Evolutionary conservation across 2,113 vertebrate species (phyloP).

Genomic region (Geococcyx californianus): DNA sequence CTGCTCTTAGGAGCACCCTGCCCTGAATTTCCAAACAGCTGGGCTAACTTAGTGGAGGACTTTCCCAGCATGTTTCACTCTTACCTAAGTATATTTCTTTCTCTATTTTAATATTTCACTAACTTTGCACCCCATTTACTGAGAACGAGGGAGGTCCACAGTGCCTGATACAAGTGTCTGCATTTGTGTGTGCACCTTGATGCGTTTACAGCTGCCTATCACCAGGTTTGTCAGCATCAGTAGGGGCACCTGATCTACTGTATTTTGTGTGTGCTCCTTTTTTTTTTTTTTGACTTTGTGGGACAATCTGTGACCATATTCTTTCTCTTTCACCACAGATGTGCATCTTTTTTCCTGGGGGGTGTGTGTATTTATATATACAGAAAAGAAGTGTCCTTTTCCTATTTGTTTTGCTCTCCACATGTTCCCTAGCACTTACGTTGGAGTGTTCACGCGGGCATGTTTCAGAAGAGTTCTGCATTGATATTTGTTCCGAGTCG

Average conservation of each 20-base stretch:
- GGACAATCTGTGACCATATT: background rate
- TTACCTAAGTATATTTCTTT: background rate
- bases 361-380: background rate
- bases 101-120: background rate
- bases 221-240: background rate
- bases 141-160: background rate
- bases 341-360: background rate
- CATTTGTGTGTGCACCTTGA: background rate
- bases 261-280: background rate
- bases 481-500: background rate
- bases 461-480: background rate
- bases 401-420: background rate
- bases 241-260: conserved; percentile 25
- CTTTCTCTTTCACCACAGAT: background rate
- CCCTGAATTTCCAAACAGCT: background rate
- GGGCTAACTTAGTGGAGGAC: background rate
- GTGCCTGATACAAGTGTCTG: background rate
- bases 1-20: background rate
- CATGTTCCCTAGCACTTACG: background rate
- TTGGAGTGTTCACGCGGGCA: background rate
- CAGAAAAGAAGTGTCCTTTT: background rate
- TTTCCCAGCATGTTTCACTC: background rate
- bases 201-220: background rate
- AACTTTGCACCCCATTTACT: background rate
- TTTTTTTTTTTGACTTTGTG: background rate